phyloP scores from a whole-genome alignment of 2,113 vertebrate genomes.

The Piaya cayana region DNA sequence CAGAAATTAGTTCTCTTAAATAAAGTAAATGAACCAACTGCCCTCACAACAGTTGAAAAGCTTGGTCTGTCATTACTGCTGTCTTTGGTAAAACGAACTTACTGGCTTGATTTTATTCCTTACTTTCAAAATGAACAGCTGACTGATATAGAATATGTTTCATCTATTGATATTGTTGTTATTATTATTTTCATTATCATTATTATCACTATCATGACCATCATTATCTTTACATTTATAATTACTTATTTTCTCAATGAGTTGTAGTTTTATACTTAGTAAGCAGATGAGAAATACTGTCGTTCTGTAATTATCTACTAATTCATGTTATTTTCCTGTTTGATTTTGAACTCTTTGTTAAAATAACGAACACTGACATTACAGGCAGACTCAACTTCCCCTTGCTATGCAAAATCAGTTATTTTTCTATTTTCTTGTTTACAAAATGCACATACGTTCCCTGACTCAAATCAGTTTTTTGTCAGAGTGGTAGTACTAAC shows the following conservation, averaged over 20 bases:
- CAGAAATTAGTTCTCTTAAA: constrained; percentile 17
- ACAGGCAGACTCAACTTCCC: background rate
- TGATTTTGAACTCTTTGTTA: background rate
- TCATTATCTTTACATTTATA: background rate
- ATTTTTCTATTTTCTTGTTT: background rate
- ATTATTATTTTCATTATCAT: too few relatives aligned
- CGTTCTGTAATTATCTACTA: background rate
- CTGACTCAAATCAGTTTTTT: background rate
- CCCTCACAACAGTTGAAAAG: background rate
- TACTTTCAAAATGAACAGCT: background rate
- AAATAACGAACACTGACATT: background rate
- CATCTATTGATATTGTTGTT: background rate
- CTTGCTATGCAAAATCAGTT: background rate
- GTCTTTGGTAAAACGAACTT: background rate
- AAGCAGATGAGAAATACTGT: background rate
- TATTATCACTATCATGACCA: background rate
- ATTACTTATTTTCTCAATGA: background rate
- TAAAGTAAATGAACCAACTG: constrained; percentile 3
- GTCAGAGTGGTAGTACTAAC: background rate
- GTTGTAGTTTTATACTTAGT: background rate
- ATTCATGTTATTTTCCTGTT: background rate
- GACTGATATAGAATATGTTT: background rate
- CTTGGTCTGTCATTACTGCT: background rate
- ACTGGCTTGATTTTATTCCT: background rate
- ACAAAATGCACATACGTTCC: background rate